phyloP scores from a whole-genome alignment of 2,888 invertebrate genomes.

The Cepaea hortensis region DNA sequence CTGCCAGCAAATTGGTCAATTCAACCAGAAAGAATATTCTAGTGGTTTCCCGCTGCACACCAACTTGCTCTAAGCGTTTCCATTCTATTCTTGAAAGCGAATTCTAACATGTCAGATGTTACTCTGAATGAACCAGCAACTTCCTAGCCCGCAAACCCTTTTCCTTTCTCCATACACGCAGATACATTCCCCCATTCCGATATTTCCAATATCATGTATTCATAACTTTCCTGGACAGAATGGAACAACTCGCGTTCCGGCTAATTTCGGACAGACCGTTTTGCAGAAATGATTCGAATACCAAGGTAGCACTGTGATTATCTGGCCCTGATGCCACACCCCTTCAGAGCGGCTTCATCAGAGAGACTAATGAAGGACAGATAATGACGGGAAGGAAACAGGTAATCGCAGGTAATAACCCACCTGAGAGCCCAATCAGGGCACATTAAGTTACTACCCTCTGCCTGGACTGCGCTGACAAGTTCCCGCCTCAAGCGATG shows the following conservation, averaged over 20 bases:
- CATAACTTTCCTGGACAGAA: neutral
- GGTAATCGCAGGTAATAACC: slow-evolving; percentile 47
- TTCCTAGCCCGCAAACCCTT: too few relatives aligned
- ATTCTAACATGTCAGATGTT: neutral
- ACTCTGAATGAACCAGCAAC: neutral
- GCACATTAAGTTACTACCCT: slow-evolving; percentile 40
- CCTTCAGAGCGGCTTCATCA: slow-evolving; percentile 30
- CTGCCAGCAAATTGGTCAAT: too few relatives aligned
- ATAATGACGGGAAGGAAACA: slow-evolving; percentile 35
- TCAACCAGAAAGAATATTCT: too few relatives aligned
- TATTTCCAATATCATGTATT: neutral
- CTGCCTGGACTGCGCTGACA: neutral
- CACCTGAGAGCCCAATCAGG: slow-evolving; percentile 45
- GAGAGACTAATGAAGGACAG: slow-evolving; percentile 30
- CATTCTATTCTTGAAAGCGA: too few relatives aligned
- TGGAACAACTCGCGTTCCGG: neutral
- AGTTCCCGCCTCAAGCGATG: slow-evolving; percentile 17
- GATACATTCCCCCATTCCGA: neutral
- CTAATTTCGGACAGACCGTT: slow-evolving; percentile 20
- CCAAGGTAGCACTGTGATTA: slow-evolving; percentile 26
- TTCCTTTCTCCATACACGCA: neutral
- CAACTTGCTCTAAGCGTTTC: too few relatives aligned
- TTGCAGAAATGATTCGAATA: slow-evolving; percentile 9
- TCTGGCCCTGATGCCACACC: slow-evolving; percentile 41
- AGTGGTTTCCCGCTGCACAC: too few relatives aligned